Conservation (phyloP, 1,140 invertebrate genomes). For the Zaprionus vittiger region DNA sequence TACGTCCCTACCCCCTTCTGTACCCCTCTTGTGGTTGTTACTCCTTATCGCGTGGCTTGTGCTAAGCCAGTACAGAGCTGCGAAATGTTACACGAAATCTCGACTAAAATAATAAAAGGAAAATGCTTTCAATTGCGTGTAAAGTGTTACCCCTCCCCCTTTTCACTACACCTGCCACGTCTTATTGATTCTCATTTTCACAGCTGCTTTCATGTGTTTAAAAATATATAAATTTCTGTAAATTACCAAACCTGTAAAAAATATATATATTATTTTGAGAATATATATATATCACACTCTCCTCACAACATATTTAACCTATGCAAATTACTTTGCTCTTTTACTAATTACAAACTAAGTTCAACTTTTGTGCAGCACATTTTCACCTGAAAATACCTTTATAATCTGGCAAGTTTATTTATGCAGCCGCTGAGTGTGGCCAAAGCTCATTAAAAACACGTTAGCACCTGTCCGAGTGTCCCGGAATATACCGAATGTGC, state of each 20-base stretch:
- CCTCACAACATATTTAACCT: background rate
- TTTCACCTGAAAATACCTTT: slow-evolving; percentile 3
- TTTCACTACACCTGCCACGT: background rate
- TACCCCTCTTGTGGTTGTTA: background rate
- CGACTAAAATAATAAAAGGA: slow-evolving; percentile 57
- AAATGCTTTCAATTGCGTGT: slow-evolving; percentile 52
- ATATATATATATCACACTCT: too few relatives aligned
- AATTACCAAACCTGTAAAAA: background rate
- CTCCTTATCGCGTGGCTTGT: slow-evolving; percentile 20
- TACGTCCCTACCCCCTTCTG: background rate
- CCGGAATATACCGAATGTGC: background rate
- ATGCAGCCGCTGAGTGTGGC: slow-evolving; percentile 27
- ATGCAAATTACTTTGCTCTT: slow-evolving; percentile 1
- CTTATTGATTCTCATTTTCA: slow-evolving; percentile 8
- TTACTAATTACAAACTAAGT: background rate
- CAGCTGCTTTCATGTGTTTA: background rate
- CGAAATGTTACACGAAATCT: slow-evolving; percentile 52
- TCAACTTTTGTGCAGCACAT: background rate
- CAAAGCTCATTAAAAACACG: slow-evolving; percentile 53
- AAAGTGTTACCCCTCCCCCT: slow-evolving; percentile 1
- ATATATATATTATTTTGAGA: background rate
- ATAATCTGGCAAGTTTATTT: slow-evolving; percentile 18
- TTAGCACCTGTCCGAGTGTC: slow-evolving; percentile 30
- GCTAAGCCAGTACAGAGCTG: slow-evolving; percentile 32
- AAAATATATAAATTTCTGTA: background rate